These are phyloP conservation scores for Ceratitis capitata DNA, from an alignment of 1,140 invertebrate genomes.

Conservation along the genomic window DNA sequence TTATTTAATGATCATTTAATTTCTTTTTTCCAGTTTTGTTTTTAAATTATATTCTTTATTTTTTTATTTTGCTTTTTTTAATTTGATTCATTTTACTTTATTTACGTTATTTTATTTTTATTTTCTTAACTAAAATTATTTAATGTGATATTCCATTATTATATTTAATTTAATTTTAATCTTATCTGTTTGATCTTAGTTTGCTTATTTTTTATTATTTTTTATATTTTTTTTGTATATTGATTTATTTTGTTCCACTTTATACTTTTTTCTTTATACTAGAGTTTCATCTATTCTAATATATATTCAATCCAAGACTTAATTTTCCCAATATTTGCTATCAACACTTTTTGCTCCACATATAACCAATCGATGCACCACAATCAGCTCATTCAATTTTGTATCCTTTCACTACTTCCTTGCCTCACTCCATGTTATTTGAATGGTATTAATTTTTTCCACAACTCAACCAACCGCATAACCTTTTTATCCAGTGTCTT, in stretches of 20 bases:
- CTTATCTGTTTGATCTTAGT: neutral
- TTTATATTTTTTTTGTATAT: no score
- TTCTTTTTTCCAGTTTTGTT: no score
- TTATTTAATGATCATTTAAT: no score
- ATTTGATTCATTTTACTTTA: neutral
- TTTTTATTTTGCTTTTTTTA: neutral
- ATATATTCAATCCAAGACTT: no score
- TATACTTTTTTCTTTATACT: neutral
- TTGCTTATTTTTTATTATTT: no score
- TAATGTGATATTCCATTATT: no score
- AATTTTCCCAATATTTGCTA: no score
- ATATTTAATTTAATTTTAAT: no score
- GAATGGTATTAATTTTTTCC: slow-evolving; percentile 27
- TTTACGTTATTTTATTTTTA: neutral
- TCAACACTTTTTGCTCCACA: neutral
- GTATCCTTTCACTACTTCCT: neutral
- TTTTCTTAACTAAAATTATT: neutral
- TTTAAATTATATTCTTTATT: neutral
- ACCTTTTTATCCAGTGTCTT: neutral
- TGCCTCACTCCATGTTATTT: neutral
- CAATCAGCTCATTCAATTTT: neutral
- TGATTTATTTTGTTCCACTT: neutral
- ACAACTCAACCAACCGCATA: slow-evolving; percentile 3
- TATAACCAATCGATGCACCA: neutral
- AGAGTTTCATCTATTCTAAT: no score